Evolutionary conservation across 2,797 vertebrate species (phyloP).

Genomic region (Coccyzus lansbergi): DNA sequence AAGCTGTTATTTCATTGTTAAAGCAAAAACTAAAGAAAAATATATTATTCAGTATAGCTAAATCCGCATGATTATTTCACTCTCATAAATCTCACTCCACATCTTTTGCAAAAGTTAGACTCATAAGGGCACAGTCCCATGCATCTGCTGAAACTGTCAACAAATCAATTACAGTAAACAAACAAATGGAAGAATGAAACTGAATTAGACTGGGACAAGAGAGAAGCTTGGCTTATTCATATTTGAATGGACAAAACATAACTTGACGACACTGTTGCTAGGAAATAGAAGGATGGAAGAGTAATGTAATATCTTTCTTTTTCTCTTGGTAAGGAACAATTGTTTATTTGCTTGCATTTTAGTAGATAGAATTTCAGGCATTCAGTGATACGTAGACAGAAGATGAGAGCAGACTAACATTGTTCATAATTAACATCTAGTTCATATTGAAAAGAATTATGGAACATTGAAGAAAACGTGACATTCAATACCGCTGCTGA

Average conservation of each 20-base stretch:
- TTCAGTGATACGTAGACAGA: not conserved
- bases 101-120: not conserved
- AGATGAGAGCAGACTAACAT: not conserved
- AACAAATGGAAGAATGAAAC: not conserved
- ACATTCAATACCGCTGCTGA: not conserved
- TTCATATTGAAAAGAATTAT: not conserved
- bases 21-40: not conserved
- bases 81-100: not conserved
- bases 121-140: not conserved
- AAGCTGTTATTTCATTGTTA: not conserved
- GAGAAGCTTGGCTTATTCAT: not conserved
- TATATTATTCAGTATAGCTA: not conserved
- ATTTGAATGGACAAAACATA: not conserved
- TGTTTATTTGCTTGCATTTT: not conserved
- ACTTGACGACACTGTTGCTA: not conserved
- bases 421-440: not conserved
- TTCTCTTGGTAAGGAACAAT: not conserved
- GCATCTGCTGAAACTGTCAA: not conserved
- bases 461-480: not conserved
- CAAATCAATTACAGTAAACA: not conserved
- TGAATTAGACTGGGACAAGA: not conserved
- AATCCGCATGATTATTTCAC: not conserved
- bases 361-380: not conserved
- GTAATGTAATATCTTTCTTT: not conserved
- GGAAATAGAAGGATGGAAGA: not conserved